phyloP scores from a whole-genome alignment of 2,888 invertebrate species.

The Xylota segnis region DNA sequence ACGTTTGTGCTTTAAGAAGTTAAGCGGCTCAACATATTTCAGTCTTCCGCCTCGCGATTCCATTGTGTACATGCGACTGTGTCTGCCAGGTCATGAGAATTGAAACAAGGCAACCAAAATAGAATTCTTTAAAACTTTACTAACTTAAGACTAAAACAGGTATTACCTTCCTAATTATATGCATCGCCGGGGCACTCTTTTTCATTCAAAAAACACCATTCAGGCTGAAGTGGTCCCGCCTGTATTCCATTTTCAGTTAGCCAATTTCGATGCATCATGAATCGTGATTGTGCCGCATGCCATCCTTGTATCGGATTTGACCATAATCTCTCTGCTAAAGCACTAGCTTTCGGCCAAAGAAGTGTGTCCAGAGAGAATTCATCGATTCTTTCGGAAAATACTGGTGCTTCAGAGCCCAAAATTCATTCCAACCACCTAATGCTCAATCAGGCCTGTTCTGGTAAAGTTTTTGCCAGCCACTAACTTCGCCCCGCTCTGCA shows the following conservation, averaged over 20 bases:
- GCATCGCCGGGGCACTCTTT: constrained; percentile 87
- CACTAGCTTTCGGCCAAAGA: constrained; percentile 94
- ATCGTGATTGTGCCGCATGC: constrained; percentile 89
- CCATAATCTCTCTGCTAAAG: constrained; percentile 93
- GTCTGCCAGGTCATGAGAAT: no score
- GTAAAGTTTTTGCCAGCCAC: constrained; percentile 94
- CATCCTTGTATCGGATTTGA: constrained; percentile 88
- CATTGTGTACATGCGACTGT: no score
- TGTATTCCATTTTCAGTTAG: constrained; percentile 87
- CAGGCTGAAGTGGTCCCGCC: constrained; percentile 92
- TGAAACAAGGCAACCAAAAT: no score
- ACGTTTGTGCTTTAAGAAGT: no score
- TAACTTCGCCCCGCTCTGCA: constrained; percentile 92
- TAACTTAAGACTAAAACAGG: no score
- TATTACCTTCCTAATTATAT: constrained; percentile 78
- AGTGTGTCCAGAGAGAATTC: constrained; percentile 88
- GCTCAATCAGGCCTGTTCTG: constrained; percentile 89
- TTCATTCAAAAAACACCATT: constrained; percentile 91
- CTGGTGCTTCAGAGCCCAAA: constrained; percentile 91
- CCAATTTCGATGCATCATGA: constrained; percentile 89
- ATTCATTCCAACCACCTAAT: constrained; percentile 86
- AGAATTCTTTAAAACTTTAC: no score
- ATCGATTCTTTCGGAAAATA: constrained; percentile 95
- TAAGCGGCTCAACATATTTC: no score
- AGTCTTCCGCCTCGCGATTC: no score